A percentile compares a stretch with the other conserved stretches of the same genome.
phyloP scores from a whole-genome alignment of 2,113 vertebrate species.

The Tinamus guttatus region DNA sequence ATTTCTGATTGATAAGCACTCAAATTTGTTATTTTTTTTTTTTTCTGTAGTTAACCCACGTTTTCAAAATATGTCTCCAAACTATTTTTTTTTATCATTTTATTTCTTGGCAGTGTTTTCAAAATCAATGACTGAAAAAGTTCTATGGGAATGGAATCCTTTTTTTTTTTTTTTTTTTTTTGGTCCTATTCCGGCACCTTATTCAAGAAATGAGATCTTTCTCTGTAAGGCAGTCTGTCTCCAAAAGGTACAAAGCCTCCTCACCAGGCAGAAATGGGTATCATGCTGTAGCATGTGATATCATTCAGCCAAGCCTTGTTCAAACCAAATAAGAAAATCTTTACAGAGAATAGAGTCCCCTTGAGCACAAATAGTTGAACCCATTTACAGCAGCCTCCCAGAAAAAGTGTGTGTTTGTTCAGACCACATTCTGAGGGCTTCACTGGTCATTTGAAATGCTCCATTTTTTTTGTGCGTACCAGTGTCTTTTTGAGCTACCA shows the following conservation, averaged over 20 bases:
- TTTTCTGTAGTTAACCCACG: background rate
- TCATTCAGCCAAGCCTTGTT: background rate
- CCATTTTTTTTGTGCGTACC: background rate
- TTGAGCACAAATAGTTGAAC: background rate
- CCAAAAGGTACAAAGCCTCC: background rate
- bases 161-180: too few species aligned
- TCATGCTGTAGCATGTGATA: background rate
- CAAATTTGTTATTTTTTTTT: background rate
- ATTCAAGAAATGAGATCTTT: background rate
- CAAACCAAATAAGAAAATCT: background rate
- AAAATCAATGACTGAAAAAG: background rate
- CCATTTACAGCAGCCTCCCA: background rate
- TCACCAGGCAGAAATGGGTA: background rate
- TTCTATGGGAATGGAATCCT: rapidly evolving
- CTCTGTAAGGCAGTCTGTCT: background rate
- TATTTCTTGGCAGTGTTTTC: background rate
- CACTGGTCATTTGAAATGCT: background rate
- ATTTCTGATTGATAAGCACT: background rate
- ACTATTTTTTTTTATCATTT: background rate
- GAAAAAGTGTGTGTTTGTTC: background rate
- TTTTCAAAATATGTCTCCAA: background rate
- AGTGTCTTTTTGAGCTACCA: background rate
- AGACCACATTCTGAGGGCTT: background rate
- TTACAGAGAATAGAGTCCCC: background rate
- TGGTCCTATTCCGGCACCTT: background rate